A percentile compares a stretch with the other conserved stretches of the same genome.
phyloP scores from a whole-genome alignment of 2,113 vertebrate species.

The Chaetorhynchus papuensis region DNA sequence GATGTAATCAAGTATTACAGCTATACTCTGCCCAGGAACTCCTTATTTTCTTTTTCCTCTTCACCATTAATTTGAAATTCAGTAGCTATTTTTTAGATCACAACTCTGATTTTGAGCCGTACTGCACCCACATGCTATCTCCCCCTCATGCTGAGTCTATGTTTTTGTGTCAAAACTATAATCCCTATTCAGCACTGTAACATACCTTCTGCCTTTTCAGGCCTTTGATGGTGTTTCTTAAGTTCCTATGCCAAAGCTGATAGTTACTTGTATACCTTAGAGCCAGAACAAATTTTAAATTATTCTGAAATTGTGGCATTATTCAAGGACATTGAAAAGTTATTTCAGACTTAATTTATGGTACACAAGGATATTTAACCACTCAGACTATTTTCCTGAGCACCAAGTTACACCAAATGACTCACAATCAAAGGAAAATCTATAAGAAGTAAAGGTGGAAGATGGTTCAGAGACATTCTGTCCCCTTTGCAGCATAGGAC shows the following conservation, averaged over 20 bases:
- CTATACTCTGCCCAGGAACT: constrained; percentile 1
- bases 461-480: neutral
- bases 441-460: neutral
- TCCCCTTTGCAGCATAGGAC: neutral
- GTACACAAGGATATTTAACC: neutral
- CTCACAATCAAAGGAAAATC: neutral
- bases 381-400: neutral
- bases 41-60: neutral
- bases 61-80: neutral
- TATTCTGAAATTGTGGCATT: neutral
- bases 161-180: neutral
- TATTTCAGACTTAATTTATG: neutral
- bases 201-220: neutral
- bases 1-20: constrained; percentile 15
- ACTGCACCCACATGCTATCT: neutral
- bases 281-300: neutral
- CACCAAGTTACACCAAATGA: neutral
- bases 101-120: neutral
- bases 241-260: neutral
- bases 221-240: neutral
- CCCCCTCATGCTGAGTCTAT: neutral
- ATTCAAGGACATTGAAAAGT: neutral
- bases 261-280: neutral
- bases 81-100: neutral
- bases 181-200: neutral